phyloP scores from a whole-genome alignment of 2,888 invertebrate species.

The Patella caerulea region DNA sequence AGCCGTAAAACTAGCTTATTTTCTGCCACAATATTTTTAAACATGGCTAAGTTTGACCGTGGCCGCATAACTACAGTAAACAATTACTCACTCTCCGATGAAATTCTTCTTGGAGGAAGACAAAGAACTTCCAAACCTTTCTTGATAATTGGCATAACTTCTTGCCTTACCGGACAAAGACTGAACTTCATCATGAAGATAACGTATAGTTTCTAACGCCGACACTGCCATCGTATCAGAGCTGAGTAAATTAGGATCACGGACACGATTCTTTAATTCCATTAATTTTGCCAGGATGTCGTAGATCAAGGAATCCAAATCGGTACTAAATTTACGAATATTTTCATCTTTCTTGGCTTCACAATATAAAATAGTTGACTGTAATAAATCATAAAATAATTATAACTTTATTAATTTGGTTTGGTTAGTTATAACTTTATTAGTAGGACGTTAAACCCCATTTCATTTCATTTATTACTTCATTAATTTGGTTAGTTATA shows the following conservation, averaged over 20 bases:
- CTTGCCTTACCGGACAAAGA: conserved; percentile 62
- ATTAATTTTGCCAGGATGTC: conserved; percentile 63
- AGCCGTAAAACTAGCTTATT: too few species aligned
- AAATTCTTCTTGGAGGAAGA: conserved; percentile 58
- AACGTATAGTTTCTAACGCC: conserved; percentile 65
- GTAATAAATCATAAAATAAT: conserved; percentile 24
- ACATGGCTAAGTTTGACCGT: too few species aligned
- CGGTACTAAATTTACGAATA: conserved; percentile 68
- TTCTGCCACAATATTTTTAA: too few species aligned
- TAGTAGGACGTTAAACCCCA: too few species aligned
- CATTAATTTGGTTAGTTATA: too few species aligned
- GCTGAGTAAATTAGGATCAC: conserved; percentile 66
- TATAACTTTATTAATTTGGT: background rate
- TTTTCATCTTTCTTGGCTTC: conserved; percentile 72
- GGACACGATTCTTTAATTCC: conserved; percentile 65
- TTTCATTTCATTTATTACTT: too few species aligned
- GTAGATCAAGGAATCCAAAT: conserved; percentile 66
- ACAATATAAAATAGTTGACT: conserved; percentile 69
- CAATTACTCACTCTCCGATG: conserved; percentile 50
- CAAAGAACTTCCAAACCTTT: conserved; percentile 69
- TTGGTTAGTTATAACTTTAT: too few species aligned
- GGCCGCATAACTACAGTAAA: too few species aligned
- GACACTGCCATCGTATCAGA: conserved; percentile 65
- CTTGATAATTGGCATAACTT: conserved; percentile 71
- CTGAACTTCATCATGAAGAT: conserved; percentile 67